These are phyloP conservation scores for Ashinkailepas kermadecensis DNA, from an alignment of 2,888 invertebrate genomes.

Conservation along the genomic window DNA sequence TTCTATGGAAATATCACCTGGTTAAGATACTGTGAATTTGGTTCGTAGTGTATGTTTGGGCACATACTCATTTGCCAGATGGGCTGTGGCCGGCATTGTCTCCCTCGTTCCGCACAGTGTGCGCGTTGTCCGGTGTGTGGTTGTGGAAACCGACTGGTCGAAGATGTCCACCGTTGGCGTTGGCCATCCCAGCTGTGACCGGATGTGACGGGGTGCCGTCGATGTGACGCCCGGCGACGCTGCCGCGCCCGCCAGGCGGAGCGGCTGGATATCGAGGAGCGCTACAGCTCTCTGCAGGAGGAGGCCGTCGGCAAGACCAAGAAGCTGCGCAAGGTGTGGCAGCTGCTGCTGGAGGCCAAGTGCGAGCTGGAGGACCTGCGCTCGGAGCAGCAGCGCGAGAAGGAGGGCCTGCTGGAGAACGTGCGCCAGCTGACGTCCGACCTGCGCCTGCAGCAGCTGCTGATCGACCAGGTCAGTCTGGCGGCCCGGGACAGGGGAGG, in stretches of 20 bases:
- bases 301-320: constrained; percentile 87
- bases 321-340: constrained; percentile 82
- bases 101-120: too few relatives aligned
- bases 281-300: constrained; percentile 88
- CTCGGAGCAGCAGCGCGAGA: constrained; percentile 91
- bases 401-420: constrained; percentile 90
- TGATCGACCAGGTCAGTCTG: constrained; percentile 89
- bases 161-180: too few relatives aligned
- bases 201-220: too few relatives aligned
- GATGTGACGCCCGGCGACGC: too few relatives aligned
- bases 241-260: constrained; percentile 55
- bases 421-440: constrained; percentile 83
- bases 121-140: too few relatives aligned
- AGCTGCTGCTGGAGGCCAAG: constrained; percentile 75
- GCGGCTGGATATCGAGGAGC: constrained; percentile 85
- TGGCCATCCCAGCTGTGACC: too few relatives aligned
- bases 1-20: too few relatives aligned
- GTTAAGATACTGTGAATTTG: too few relatives aligned
- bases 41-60: too few relatives aligned
- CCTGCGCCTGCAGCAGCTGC: constrained; percentile 78
- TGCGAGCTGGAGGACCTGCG: constrained; percentile 72
- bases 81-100: too few relatives aligned
- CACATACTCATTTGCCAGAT: too few relatives aligned
- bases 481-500: constrained; percentile 44
- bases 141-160: too few relatives aligned